Evolutionary conservation across 2,888 invertebrate species (phyloP).

Genomic region (Lacanobia oleracea): DNA sequence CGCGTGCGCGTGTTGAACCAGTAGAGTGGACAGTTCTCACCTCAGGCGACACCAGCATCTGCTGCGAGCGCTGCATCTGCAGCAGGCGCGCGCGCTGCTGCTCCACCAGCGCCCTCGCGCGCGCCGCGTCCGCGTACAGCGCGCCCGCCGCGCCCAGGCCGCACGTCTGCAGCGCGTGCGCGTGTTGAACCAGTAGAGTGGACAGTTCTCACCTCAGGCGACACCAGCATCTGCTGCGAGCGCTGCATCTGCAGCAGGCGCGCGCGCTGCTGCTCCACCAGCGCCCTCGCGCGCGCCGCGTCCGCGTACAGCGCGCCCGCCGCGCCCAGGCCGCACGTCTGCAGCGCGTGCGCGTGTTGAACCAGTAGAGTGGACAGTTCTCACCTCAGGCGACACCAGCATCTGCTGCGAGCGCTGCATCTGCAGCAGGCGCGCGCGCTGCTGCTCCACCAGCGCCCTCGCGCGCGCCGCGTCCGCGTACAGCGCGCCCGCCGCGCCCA

Average conservation of each 20-base stretch:
- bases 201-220: conserved; percentile 84
- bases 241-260: conserved; percentile 95
- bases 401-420: conserved; percentile 95
- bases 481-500: conserved; percentile 69
- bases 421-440: conserved; percentile 93
- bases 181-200: too few species aligned
- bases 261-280: conserved; percentile 91
- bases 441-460: conserved; percentile 90
- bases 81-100: conserved; percentile 92
- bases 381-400: conserved; percentile 91
- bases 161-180: conserved; percentile 62
- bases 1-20: too few species aligned
- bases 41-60: conserved; percentile 93
- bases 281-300: conserved; percentile 85
- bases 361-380: too few species aligned
- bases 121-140: conserved; percentile 72
- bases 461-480: conserved; percentile 79
- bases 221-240: conserved; percentile 95
- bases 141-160: conserved; percentile 67
- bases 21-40: too few species aligned
- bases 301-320: conserved; percentile 73
- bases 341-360: conserved; percentile 63
- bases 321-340: conserved; percentile 55
- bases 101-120: conserved; percentile 90
- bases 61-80: conserved; percentile 95